Evolutionary conservation across 2,113 vertebrate species (phyloP), one percentile per base, ranked within the genome.

Genomic region (Dasyprocta punctata): DNA sequence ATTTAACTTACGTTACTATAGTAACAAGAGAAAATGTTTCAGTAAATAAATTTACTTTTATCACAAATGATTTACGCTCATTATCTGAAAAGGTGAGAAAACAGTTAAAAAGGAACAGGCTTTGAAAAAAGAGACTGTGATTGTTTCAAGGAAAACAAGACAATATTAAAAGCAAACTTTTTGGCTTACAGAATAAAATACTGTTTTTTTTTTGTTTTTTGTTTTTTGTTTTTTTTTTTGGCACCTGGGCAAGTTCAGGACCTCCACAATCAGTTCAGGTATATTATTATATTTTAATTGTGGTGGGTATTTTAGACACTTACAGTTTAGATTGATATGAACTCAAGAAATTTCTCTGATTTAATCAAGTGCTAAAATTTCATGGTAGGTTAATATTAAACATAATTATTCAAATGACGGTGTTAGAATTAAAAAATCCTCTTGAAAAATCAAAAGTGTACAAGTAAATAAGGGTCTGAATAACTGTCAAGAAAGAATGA

Each of bases 341-440:
- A 44, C 33, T 47, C 49, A 86, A 71, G 44, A 44, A 83, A 86
- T 49, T 95, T 78, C 77, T 86, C 84, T 47, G 28, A 95, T 33
- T 52, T 77, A 87, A 85, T 3, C 3, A 36, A 93, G 65, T 16
- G 58, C 38, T 94, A 61, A 95, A 93, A 97, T 73, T 96, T 89
- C 73, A 94, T 82, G 6, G 38, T 84, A 89, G n/a, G 28, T 84
- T 87, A 90, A 20, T 54, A 65, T 13, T 49, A 92, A 54, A 41
- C 47, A 38, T 2, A 82, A 56, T 58, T 52, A 82, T 58, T 91
- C 30, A 86, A 83, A 36, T 54, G 11, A 90, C n/a, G 41, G 13
- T 41, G 60, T 81, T 44, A 88, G 77, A 84, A 80, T 54, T 71
- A n/a, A 95, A 96, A 61, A 67, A 80, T 28, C 47, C 20, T 60